Conservation (phyloP, 2,113 vertebrate species). For the Salvelinus namaycush region DNA sequence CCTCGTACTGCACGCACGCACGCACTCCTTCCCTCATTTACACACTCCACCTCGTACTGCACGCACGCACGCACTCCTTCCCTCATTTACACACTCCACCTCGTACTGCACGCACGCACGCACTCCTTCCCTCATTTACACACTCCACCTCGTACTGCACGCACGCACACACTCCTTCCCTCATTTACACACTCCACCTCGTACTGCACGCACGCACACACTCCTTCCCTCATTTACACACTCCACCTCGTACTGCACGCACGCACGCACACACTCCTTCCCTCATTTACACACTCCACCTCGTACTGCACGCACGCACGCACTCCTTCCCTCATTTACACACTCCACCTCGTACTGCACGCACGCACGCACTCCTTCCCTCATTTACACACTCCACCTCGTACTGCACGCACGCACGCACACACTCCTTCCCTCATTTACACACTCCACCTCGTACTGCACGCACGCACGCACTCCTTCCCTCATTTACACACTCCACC, state of each 20-base stretch:
- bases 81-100: conserved; percentile 40
- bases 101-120: conserved; percentile 2
- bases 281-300: conserved; percentile 40
- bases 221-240: conserved; percentile 37
- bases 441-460: conserved; percentile 20
- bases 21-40: conserved; percentile 29
- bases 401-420: conserved; percentile 1
- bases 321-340: conserved; percentile 36
- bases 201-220: conserved; percentile 5
- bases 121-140: conserved; percentile 36
- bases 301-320: conserved; percentile 2
- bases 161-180: neutral
- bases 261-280: neutral
- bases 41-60: conserved; percentile 20
- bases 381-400: conserved; percentile 41
- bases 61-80: neutral
- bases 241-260: conserved; percentile 4
- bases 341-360: conserved; percentile 2
- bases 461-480: neutral
- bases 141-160: conserved; percentile 2
- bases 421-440: conserved; percentile 29
- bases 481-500: conserved; percentile 40
- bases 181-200: conserved; percentile 41
- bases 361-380: neutral
- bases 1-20: conserved; percentile 2